phyloP scores from a whole-genome alignment of 37 sponge, comb jelly and placozoan genomes.

The Petrosia ficiformis region DNA sequence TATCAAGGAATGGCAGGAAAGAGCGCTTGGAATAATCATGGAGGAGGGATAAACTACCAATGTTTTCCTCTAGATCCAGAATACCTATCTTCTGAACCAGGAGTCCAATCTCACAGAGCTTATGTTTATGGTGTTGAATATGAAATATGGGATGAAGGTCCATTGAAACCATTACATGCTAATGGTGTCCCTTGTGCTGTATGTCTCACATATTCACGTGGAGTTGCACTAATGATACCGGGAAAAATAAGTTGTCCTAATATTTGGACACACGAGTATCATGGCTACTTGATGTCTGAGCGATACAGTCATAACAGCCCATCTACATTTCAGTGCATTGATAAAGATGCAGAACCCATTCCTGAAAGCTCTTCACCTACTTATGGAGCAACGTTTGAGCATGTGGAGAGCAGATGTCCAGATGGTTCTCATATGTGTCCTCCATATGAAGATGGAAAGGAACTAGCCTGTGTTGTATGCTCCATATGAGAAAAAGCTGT shows the following conservation, averaged over 20 bases:
- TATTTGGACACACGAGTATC: conserved; percentile 33
- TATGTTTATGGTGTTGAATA: conserved; percentile 41
- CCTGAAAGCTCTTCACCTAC: too few relatives aligned
- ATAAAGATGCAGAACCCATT: too few relatives aligned
- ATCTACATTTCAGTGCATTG: too few relatives aligned
- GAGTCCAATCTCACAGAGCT: conserved; percentile 5
- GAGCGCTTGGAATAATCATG: conserved; percentile 3
- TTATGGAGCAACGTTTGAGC: too few relatives aligned
- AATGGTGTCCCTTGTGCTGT: conserved; percentile 60
- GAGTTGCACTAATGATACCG: conserved; percentile 29
- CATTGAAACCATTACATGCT: not conserved
- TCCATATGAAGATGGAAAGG: too few relatives aligned
- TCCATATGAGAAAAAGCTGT: too few relatives aligned
- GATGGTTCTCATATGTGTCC: too few relatives aligned
- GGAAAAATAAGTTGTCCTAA: conserved; percentile 32
- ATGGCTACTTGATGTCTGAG: too few relatives aligned
- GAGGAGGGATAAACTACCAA: conserved; percentile 51
- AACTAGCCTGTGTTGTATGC: too few relatives aligned
- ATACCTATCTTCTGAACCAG: conserved; percentile 2
- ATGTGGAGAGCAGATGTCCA: too few relatives aligned
- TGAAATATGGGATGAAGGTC: not conserved
- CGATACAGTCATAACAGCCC: conserved; percentile 28
- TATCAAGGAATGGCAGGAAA: conserved; percentile 27
- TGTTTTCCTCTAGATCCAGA: conserved; percentile 59
- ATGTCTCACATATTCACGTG: conserved; percentile 3